Conservation (phyloP, 2,797 vertebrate species). For the Xerus rutilus region DNA sequence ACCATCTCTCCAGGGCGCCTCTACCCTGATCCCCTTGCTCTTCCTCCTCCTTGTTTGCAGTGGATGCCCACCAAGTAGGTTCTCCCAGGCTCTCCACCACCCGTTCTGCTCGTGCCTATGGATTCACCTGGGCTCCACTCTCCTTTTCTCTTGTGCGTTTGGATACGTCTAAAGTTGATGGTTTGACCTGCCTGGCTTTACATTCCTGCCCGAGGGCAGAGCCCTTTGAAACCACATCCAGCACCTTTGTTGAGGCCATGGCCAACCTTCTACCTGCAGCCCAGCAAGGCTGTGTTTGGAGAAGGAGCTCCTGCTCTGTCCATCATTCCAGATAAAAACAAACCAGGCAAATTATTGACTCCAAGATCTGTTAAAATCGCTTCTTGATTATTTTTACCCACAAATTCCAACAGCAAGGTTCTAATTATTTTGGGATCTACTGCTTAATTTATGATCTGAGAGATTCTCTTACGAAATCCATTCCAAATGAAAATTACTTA, state of each 20-base stretch:
- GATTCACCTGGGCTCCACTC: too few species aligned
- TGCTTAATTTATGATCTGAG: background rate
- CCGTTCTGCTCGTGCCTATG: rapidly evolving
- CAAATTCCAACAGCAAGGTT: background rate
- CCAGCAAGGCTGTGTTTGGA: background rate
- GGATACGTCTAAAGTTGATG: background rate
- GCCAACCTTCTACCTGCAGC: rapidly evolving
- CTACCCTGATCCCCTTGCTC: rapidly evolving
- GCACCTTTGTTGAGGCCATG: rapidly evolving
- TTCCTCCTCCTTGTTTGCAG: rapidly evolving
- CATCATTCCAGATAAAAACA: background rate
- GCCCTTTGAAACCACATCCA: rapidly evolving
- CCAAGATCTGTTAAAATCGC: background rate
- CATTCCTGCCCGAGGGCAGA: background rate
- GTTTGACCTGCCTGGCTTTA: background rate
- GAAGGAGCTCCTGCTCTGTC: background rate
- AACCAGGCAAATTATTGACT: background rate
- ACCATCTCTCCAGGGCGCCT: rapidly evolving
- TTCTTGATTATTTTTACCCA: background rate
- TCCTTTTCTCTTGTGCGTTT: background rate
- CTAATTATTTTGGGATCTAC: background rate
- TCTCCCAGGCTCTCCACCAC: rapidly evolving
- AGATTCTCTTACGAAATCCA: background rate
- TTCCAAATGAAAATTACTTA: background rate
- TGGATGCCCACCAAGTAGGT: rapidly evolving